Percentiles rank a stretch among this genome's conserved stretches.
These are phyloP conservation scores for Orientallactaga bullata DNA, from an alignment of 2,113 vertebrate species.

Conservation along the genomic window DNA sequence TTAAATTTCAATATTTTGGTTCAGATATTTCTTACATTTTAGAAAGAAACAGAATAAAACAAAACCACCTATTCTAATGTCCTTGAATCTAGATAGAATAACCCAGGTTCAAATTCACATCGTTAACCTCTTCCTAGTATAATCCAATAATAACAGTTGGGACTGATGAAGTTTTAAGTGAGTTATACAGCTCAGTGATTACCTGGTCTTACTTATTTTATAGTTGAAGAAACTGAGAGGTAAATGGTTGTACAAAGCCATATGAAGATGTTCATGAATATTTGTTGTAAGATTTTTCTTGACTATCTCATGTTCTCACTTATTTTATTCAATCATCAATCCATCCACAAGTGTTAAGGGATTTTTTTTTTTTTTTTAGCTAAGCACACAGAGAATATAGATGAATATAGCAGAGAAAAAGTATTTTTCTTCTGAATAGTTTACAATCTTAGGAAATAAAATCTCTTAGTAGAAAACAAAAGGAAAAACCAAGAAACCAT, in stretches of 20 bases:
- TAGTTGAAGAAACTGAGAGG: background rate
- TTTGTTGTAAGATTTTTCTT: background rate
- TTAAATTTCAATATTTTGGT: background rate
- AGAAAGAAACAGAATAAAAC: background rate
- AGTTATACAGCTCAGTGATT: background rate
- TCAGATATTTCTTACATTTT: slow-evolving; percentile 46
- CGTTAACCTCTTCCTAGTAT: background rate
- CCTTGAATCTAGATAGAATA: slow-evolving; percentile 15
- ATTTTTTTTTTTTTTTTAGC: background rate
- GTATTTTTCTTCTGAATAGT: background rate
- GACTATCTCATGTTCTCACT: background rate
- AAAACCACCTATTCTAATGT: background rate
- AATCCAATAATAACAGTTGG: background rate
- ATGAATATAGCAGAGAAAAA: background rate
- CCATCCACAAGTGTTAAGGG: background rate
- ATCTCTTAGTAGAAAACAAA: background rate
- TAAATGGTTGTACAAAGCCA: background rate
- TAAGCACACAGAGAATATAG: background rate
- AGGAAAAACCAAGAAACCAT: background rate
- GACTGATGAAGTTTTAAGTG: background rate
- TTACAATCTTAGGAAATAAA: background rate
- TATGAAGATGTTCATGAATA: background rate
- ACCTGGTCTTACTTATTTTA: background rate
- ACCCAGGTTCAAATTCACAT: background rate
- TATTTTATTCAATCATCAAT: background rate